Evolutionary conservation across 2,797 vertebrate genomes (phyloP).

Genomic region (Sebastes hubbsi): DNA sequence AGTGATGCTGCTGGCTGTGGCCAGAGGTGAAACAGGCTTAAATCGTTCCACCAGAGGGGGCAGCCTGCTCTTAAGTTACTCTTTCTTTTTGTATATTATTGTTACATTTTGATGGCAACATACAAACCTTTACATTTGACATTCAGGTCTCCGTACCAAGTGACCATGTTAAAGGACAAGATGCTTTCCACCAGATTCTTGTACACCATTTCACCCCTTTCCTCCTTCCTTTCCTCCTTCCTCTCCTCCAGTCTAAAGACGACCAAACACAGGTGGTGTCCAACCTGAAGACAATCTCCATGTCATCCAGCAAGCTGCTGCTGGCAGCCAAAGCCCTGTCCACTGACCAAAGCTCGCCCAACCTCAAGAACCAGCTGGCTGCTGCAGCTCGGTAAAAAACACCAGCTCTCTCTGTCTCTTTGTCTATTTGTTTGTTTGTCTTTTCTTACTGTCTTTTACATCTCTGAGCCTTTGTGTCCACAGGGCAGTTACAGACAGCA

Average conservation of each 20-base stretch:
- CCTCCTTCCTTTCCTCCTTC: neutral
- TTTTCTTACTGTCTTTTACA: neutral
- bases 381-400: constrained; percentile 89
- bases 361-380: constrained; percentile 97
- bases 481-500: constrained; percentile 96
- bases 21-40: neutral
- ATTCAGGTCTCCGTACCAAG: too few relatives aligned
- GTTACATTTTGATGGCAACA: too few relatives aligned
- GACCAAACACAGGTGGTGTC: constrained; percentile 94
- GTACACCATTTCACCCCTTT: too few relatives aligned
- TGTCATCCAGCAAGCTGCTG: constrained; percentile 97
- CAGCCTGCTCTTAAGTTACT: neutral
- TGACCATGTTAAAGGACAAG: too few relatives aligned
- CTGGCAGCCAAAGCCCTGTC: constrained; percentile 94
- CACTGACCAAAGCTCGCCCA: constrained; percentile 92
- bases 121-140: too few relatives aligned
- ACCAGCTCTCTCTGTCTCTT: neutral
- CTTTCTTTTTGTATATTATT: too few relatives aligned
- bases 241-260: constrained; percentile 87
- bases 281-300: constrained; percentile 97
- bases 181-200: too few relatives aligned
- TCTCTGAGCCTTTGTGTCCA: constrained; percentile 21
- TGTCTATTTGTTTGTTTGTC: neutral
- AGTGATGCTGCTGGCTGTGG: neutral
- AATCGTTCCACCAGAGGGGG: neutral